Base-by-base conservation (phyloP, 2,113 vertebrate species). In the Dicentrarchus labrax region DNA sequence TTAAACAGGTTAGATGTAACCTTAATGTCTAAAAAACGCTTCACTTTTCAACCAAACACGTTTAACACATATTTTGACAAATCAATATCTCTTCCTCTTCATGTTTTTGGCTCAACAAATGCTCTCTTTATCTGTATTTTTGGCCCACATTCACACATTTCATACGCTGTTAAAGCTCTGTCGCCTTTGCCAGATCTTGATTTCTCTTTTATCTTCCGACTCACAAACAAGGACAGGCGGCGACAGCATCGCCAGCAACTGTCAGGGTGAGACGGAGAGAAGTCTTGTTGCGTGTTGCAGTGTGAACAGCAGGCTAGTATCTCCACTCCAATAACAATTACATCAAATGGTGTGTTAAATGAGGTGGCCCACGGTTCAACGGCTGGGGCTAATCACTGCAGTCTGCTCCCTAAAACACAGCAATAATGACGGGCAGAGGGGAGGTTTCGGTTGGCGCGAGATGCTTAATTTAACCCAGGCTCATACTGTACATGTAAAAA, bases 291-390 rank as follows among this genome's bases (percentile, higher is more conserved):
- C 36, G 24, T 21, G 67, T 47, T 50, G 69, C 70, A 8, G 78
- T 45, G 24, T 77, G 80, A 84, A 54, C 90, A 87, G 87, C 85
- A 72, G 90, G 78, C 64, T 60, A 61, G 83, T 83, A 87, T 91
- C 90, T 88, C 82, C 86, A 81, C 88, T 90, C 89, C 78, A 89
- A 86, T 92, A 92, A 92, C 92, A 92, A 92, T 92, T 90, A 89
- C 85, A 89, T 85, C 72, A 91, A 93, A 90, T 89, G 90, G 64
- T 91, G 92, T 92, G 92, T 89, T 93, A 88, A 93, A 94, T 87
- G 89, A 92, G 88, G 91, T 77, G 89, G 88, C 86, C 82, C 88
- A 83, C 47, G 78, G 89, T 91, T 92, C 89, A 92, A 85, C 73
- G 88, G 88, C 82, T 61, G 51, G 74, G 82, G 82, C 89, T 93